A percentile compares a stretch with the other conserved stretches of the same genome.
Evolutionary conservation across 2,113 vertebrate genomes (phyloP).

Genomic region (Rhombomys opimus): DNA sequence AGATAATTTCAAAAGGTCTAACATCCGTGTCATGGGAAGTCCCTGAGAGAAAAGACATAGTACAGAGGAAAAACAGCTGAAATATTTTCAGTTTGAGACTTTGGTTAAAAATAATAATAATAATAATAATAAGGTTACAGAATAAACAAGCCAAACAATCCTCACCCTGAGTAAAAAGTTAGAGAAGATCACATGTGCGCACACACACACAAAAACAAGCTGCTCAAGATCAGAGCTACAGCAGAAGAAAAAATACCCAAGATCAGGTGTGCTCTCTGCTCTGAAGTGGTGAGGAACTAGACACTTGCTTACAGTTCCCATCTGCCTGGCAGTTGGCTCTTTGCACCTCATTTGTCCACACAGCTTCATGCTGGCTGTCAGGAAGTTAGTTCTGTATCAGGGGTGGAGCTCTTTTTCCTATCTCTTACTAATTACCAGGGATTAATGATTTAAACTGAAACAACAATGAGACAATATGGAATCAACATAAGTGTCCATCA

Average conservation of each 20-base stretch:
- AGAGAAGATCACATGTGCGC: neutral
- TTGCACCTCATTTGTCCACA: neutral
- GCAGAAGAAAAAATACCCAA: neutral
- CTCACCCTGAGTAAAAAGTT: neutral
- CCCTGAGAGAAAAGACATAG: neutral
- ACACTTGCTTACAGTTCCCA: neutral
- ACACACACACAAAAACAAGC: neutral
- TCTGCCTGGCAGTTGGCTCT: neutral
- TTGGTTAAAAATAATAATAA: neutral
- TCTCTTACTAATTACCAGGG: neutral
- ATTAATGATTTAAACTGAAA: neutral
- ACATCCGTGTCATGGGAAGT: neutral
- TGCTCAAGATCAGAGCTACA: neutral
- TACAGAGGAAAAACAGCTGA: neutral
- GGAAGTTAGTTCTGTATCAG: neutral
- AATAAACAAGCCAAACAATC: neutral
- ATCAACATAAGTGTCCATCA: neutral
- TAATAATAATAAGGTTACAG: neutral
- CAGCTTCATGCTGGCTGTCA: neutral
- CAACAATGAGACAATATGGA: neutral
- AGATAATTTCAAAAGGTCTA: neutral
- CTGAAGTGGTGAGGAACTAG: neutral
- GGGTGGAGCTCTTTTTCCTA: neutral
- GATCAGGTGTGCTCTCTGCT: neutral
- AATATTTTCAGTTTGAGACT: neutral